Percentiles rank a stretch among this genome's conserved stretches.
Conservation (phyloP, 2,888 invertebrate genomes). For the Cheilosia vulpina region DNA sequence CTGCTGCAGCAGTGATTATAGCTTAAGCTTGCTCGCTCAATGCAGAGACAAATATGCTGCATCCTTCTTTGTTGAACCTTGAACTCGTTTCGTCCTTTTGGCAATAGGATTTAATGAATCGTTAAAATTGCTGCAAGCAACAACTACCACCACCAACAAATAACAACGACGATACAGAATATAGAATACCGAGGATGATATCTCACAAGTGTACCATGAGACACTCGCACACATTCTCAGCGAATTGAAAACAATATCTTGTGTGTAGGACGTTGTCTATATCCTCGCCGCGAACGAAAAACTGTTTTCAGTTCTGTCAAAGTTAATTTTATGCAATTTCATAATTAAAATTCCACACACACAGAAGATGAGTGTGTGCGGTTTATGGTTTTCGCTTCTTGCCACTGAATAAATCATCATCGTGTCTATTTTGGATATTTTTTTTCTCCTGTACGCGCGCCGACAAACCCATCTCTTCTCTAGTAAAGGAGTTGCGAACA, state of each 20-base stretch:
- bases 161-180: neutral
- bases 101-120: conserved; percentile 74
- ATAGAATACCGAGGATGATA: neutral
- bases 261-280: conserved; percentile 14
- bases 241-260: conserved; percentile 39
- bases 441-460: conserved; percentile 16
- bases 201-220: neutral
- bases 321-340: conserved; percentile 75
- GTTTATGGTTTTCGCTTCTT: conserved; percentile 65
- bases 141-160: conserved; percentile 48
- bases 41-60: conserved; percentile 71
- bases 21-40: conserved; percentile 59
- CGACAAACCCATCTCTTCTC: conserved; percentile 17
- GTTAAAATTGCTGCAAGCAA: conserved; percentile 71
- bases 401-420: conserved; percentile 71
- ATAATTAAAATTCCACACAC: conserved; percentile 72
- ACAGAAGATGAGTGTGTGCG: conserved; percentile 34
- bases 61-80: conserved; percentile 63
- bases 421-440: conserved; percentile 46
- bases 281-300: conserved; percentile 63
- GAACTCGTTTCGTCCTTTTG: conserved; percentile 74
- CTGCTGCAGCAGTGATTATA: conserved; percentile 66
- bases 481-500: conserved; percentile 9
- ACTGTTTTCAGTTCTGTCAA: conserved; percentile 57
- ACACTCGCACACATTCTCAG: conserved; percentile 3